Base-by-base conservation (phyloP, 2,888 invertebrate genomes). In the Tupiocoris notatus region DNA sequence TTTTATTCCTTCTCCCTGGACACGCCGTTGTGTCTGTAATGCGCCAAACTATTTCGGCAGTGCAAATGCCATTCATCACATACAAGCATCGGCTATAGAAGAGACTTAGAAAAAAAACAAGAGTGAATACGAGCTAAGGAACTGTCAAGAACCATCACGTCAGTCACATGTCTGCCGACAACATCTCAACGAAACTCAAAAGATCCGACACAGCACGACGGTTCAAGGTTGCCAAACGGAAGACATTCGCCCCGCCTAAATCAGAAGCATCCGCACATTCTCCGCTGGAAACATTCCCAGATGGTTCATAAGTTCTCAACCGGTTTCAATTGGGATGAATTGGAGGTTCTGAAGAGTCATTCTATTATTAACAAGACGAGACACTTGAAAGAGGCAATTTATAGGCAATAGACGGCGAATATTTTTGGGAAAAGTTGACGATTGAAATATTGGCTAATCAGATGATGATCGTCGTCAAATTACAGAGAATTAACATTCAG, bases 261-360 rank as follows among this genome's bases (percentile, higher is more conserved):
- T 63, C 63, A 63, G 23, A 63, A 63, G 23, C 63, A 22, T 22
- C 23, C 20, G 39, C 39, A 39, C 39, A 39, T 39, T 39, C 39
- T 12, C 39, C 12, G 12, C 39, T 7, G 39, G 3, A 3, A 39
- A 3, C 12, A 39, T 39, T 39, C 39, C 39, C 39, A 39, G 39
- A 39, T 39, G 39, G 12, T 39, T 39, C 39, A 39, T 21, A 2
- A 3, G 21, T 22, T 22, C 63, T 63, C 63, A 63, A 61, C 21
- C 63, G 21, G 23, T 21, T 23, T 63, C 63, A 63, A 63, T 6
- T 63, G 63, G 23, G 23, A 22, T n/a, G 63, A 63, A 63, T 63
- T 63, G 63, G 1, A 22, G 2, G 63, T 12, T 39, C 6, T 39
- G 39, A 12, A 39, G 39, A 39, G 12, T 39, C 12, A 39, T 39